phyloP scores from a whole-genome alignment of 2,888 invertebrate species.

The Drosophila algonquin region DNA sequence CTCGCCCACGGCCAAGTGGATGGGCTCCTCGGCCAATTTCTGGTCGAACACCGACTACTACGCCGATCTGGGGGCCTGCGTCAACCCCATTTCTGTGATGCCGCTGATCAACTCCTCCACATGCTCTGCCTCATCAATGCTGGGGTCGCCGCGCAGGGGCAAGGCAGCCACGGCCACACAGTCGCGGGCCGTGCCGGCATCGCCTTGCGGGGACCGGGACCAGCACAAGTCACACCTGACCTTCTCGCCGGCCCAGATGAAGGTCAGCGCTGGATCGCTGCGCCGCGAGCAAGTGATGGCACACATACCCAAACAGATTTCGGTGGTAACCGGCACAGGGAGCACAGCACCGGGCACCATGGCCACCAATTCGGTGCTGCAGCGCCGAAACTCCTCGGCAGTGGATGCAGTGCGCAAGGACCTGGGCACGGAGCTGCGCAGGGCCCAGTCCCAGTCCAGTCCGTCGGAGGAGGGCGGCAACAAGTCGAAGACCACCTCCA shows the following conservation, averaged over 20 bases:
- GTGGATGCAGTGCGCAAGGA: slow-evolving; percentile 87
- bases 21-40: slow-evolving; percentile 72
- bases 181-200: slow-evolving; percentile 82
- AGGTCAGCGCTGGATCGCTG: slow-evolving; percentile 84
- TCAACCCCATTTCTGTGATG: slow-evolving; percentile 96
- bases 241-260: slow-evolving; percentile 89
- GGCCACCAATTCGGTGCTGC: slow-evolving; percentile 77
- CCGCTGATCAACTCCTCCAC: slow-evolving; percentile 87
- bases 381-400: slow-evolving; percentile 75
- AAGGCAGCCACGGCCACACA: slow-evolving; percentile 35
- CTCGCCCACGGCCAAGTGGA: slow-evolving; percentile 73
- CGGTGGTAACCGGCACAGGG: slow-evolving; percentile 61
- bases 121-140: slow-evolving; percentile 80
- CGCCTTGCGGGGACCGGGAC: slow-evolving; percentile 86
- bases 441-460: slow-evolving; percentile 55
- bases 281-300: slow-evolving; percentile 76
- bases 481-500: slow-evolving; percentile 34
- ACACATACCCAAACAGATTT: slow-evolving; percentile 80
- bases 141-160: slow-evolving; percentile 79
- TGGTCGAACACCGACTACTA: slow-evolving; percentile 86
- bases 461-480: slow-evolving; percentile 43
- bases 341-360: slow-evolving; percentile 72
- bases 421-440: slow-evolving; percentile 86
- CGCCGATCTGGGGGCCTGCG: slow-evolving; percentile 88
- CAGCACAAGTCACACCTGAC: slow-evolving; percentile 87